phyloP scores from a whole-genome alignment of 2,113 vertebrate species.

The Coryphaenoides rupestris region DNA sequence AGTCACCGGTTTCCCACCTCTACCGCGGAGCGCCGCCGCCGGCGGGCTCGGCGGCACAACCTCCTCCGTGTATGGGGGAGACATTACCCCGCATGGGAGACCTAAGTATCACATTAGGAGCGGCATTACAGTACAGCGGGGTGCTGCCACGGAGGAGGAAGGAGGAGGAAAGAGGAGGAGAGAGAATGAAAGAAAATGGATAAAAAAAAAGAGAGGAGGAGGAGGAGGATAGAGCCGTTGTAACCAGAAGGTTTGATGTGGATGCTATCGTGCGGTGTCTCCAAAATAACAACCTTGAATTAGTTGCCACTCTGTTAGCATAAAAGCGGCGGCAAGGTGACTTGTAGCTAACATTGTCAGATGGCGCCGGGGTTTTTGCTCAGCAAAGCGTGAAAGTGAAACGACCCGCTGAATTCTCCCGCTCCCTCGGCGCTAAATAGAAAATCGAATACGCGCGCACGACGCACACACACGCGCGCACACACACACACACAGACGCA shows the following conservation, averaged over 20 bases:
- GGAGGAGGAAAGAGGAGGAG: conserved; percentile 5
- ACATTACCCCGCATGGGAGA: background rate
- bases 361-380: conserved; percentile 48
- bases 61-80: too few species aligned
- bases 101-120: conserved; percentile 4
- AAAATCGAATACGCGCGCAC: conserved; percentile 35
- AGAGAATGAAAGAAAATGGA: background rate
- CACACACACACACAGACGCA: background rate
- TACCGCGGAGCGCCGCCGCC: too few species aligned
- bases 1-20: too few species aligned
- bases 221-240: background rate
- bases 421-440: conserved; percentile 42
- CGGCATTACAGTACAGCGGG: conserved; percentile 7
- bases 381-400: conserved; percentile 61
- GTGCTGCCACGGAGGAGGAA: too few species aligned
- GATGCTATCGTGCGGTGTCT: conserved; percentile 15
- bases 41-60: too few species aligned
- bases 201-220: background rate
- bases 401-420: conserved; percentile 47
- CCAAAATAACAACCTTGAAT: conserved; percentile 57
- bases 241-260: conserved; percentile 30
- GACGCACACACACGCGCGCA: background rate
- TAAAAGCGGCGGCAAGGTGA: conserved; percentile 56
- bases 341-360: conserved; percentile 53
- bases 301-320: conserved; percentile 37